Conservation (phyloP, 1,140 invertebrate species). For the Arion vulgaris region DNA sequence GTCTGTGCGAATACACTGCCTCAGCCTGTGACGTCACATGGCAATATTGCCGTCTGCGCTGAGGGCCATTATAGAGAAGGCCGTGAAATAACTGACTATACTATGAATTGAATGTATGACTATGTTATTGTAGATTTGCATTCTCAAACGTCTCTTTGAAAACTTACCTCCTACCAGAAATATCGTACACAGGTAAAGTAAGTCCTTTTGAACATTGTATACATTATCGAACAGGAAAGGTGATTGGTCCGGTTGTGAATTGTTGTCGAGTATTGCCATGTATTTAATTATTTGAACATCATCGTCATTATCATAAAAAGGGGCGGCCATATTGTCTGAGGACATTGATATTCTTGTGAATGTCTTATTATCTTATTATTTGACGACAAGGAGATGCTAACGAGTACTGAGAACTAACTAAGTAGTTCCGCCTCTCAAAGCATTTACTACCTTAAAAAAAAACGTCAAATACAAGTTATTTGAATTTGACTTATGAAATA, state of each 20-base stretch:
- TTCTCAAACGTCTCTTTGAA: neutral
- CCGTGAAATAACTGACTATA: too few relatives aligned
- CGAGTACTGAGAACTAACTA: neutral
- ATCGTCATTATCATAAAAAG: too few relatives aligned
- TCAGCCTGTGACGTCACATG: too few relatives aligned
- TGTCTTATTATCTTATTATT: neutral
- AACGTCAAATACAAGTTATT: neutral
- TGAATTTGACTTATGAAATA: neutral
- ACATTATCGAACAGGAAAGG: neutral
- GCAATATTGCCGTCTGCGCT: too few relatives aligned
- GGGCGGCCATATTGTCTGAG: too few relatives aligned
- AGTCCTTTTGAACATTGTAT: neutral
- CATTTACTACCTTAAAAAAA: neutral
- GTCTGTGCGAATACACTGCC: too few relatives aligned
- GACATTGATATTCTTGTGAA: neutral
- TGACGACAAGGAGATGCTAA: neutral
- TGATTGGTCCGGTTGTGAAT: too few relatives aligned
- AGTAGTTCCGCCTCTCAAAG: neutral
- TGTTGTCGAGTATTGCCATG: too few relatives aligned
- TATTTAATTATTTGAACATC: too few relatives aligned
- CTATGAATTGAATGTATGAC: too few relatives aligned
- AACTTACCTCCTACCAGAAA: conserved; percentile 3
- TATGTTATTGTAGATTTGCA: neutral
- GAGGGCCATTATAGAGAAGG: too few relatives aligned
- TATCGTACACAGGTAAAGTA: neutral